Evolutionary conservation across 2,888 invertebrate genomes (phyloP).

Genomic region (Archips xylosteana): DNA sequence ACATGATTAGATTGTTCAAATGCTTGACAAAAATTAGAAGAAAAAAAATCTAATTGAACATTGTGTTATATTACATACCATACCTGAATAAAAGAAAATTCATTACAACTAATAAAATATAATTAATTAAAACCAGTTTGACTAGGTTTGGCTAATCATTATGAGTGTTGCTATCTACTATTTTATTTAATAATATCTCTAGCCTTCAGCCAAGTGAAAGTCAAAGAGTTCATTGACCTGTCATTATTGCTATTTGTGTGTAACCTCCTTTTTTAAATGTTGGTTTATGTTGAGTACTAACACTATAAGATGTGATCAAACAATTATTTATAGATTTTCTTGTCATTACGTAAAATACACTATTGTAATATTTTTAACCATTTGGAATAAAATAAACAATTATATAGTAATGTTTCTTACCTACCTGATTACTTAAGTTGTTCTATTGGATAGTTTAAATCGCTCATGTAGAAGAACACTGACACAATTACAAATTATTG

Average conservation of each 20-base stretch:
- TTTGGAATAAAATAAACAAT: neutral
- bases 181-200: conserved; percentile 37
- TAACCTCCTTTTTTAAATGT: conserved; percentile 39
- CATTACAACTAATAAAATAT: neutral
- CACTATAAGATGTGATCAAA: neutral
- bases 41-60: too few species aligned
- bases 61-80: neutral
- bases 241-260: conserved; percentile 40
- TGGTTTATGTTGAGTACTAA: conserved; percentile 16
- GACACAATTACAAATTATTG: too few species aligned
- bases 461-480: too few species aligned
- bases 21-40: too few species aligned
- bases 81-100: neutral
- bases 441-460: neutral
- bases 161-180: conserved; percentile 31
- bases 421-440: neutral
- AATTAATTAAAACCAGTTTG: conserved; percentile 15
- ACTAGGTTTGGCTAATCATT: conserved; percentile 10
- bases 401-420: neutral
- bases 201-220: conserved; percentile 68
- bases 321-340: neutral
- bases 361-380: neutral
- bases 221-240: conserved; percentile 64
- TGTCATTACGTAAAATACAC: neutral
- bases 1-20: too few species aligned